Evolutionary conservation across 2,888 invertebrate species (phyloP).

Genomic region (Meiosimyza platycephala): DNA sequence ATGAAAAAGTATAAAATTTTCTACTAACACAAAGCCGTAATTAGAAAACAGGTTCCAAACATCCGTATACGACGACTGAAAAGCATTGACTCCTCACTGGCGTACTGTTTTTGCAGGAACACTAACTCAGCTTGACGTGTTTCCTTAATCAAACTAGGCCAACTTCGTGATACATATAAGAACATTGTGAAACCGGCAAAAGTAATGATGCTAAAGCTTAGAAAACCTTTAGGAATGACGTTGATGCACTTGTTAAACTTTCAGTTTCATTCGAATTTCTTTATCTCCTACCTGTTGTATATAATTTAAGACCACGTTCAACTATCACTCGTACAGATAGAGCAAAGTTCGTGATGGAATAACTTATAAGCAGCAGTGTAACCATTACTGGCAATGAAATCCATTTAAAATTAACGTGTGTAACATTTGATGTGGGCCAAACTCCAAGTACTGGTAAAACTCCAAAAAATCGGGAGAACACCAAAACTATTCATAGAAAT

Average conservation of each 20-base stretch:
- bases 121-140: conserved; percentile 56
- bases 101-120: conserved; percentile 58
- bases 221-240: conserved; percentile 46
- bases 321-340: conserved; percentile 53
- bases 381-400: conserved; percentile 49
- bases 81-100: conserved; percentile 46
- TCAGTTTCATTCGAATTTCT: neutral
- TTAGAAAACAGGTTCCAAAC: conserved; percentile 53
- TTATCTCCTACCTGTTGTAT: conserved; percentile 54
- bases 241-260: conserved; percentile 37
- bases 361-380: conserved; percentile 49
- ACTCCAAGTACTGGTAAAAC: conserved; percentile 70
- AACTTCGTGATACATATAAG: conserved; percentile 57
- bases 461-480: conserved; percentile 69
- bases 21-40: conserved; percentile 52
- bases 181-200: conserved; percentile 54
- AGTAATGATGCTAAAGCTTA: conserved; percentile 60
- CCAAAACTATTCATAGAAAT: conserved; percentile 59
- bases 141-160: conserved; percentile 58
- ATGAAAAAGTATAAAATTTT: too few species aligned
- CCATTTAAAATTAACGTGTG: conserved; percentile 58
- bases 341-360: conserved; percentile 50
- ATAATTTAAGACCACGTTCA: conserved; percentile 57
- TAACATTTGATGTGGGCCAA: conserved; percentile 60
- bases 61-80: conserved; percentile 54